These are phyloP conservation scores for Gopherus flavomarginatus DNA, from an alignment of 2,113 vertebrate species.

Conservation along the genomic window DNA sequence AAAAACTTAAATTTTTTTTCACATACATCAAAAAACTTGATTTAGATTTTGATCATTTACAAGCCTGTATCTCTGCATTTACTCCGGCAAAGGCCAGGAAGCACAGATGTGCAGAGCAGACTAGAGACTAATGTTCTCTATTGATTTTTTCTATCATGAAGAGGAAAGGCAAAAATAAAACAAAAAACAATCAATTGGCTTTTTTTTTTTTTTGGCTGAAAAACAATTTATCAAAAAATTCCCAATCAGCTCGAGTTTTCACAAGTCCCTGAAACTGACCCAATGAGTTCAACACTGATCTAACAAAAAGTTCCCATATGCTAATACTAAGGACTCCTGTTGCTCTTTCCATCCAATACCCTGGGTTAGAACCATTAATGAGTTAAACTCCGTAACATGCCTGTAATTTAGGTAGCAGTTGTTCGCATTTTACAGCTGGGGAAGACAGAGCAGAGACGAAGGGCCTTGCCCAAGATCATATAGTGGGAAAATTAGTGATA, in stretches of 20 bases:
- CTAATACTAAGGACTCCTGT: neutral
- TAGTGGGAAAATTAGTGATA: neutral
- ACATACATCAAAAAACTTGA: neutral
- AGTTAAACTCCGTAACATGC: neutral
- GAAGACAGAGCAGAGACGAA: neutral
- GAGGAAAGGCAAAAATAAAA: neutral
- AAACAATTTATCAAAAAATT: neutral
- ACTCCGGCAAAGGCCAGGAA: conserved; percentile 31
- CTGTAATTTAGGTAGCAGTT: neutral
- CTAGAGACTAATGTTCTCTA: conserved; percentile 13
- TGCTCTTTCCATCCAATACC: neutral
- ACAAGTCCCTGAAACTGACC: neutral
- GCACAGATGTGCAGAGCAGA: neutral
- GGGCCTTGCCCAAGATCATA: neutral
- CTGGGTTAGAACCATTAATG: neutral
- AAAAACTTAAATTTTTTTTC: neutral
- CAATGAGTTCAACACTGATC: neutral
- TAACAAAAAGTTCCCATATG: neutral
- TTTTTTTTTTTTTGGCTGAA: neutral
- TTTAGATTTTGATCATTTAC: neutral
- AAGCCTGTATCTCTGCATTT: conserved; percentile 10
- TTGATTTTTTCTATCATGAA: conserved; percentile 4
- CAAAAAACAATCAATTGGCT: neutral
- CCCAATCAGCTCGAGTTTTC: neutral
- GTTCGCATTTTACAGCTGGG: neutral